Evolutionary conservation across 2,113 vertebrate genomes (phyloP).

Genomic region (Kryptolebias marmoratus): DNA sequence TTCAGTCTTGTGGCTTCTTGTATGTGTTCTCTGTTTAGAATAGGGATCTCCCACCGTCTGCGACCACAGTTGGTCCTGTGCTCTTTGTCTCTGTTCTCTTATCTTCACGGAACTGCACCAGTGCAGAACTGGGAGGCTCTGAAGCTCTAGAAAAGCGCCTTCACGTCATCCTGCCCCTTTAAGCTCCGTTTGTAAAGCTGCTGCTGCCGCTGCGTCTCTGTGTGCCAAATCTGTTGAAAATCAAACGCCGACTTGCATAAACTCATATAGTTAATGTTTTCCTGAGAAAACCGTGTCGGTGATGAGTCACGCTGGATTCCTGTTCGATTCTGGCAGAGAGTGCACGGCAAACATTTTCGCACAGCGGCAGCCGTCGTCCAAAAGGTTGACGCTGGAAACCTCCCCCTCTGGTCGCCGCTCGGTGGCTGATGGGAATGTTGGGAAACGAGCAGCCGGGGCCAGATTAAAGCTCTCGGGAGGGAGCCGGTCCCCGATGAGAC

Average conservation of each 20-base stretch:
- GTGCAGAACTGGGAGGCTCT: conserved; percentile 41
- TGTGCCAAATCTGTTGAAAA: not conserved
- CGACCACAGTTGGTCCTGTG: not conserved
- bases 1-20: not conserved
- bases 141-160: conserved; percentile 43
- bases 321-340: conserved; percentile 47
- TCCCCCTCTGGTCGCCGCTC: conserved; percentile 30
- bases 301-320: conserved; percentile 33
- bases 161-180: conserved; percentile 20
- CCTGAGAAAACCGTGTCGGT: not conserved
- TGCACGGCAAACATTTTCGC: conserved; percentile 58
- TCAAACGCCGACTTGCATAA: not conserved
- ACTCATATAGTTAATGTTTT: not conserved
- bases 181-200: conserved; percentile 17
- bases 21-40: conserved; percentile 28
- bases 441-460: conserved; percentile 49
- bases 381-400: conserved; percentile 51
- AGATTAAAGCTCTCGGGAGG: conserved; percentile 51
- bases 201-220: not conserved
- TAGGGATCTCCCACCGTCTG: conserved; percentile 13
- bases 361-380: conserved; percentile 47
- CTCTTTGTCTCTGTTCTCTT: conserved; percentile 56
- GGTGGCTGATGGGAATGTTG: conserved; percentile 55
- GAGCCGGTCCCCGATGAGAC: conserved; percentile 32
- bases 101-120: conserved; percentile 49